Evolutionary conservation across 2,113 vertebrate genomes (phyloP).

Genomic region (Hippocampus mohnikei): DNA sequence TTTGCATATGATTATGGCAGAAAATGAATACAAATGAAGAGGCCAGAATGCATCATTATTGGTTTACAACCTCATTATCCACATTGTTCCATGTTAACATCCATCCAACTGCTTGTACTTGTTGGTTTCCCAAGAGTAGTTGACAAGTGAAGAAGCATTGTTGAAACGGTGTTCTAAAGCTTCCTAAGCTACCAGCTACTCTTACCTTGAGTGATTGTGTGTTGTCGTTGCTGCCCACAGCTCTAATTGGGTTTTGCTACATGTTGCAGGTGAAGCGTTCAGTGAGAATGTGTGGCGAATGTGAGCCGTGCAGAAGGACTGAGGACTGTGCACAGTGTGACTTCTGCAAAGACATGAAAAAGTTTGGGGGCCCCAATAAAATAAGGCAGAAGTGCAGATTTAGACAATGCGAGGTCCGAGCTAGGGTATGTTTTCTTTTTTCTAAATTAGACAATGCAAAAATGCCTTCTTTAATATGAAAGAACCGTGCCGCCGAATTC

Average conservation of each 20-base stretch:
- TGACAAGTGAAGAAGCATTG: not conserved
- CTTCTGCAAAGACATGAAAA: slow-evolving; percentile 98
- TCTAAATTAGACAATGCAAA: not conserved
- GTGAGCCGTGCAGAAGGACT: slow-evolving; percentile 86
- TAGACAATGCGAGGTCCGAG: slow-evolving; percentile 89
- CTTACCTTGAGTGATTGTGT: not conserved
- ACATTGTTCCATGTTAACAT: not conserved
- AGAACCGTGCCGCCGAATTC: not conserved
- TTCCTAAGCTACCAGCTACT: not conserved
- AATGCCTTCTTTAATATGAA: not conserved
- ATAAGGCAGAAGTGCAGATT: slow-evolving; percentile 93
- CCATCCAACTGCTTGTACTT: no score
- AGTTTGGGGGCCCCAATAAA: slow-evolving; percentile 96
- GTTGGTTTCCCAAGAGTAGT: not conserved
- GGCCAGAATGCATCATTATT: not conserved
- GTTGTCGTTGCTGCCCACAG: not conserved
- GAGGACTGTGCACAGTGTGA: slow-evolving; percentile 93
- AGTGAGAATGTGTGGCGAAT: slow-evolving; percentile 92
- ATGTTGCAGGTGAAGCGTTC: slow-evolving; percentile 84
- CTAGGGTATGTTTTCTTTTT: slow-evolving; percentile 71
- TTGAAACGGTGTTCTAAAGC: not conserved
- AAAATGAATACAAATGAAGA: not conserved
- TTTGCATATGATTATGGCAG: not conserved
- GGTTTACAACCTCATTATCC: not conserved
- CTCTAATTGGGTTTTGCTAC: not conserved